phyloP scores from a whole-genome alignment of 2,888 invertebrate species.

The Latrodectus elegans region DNA sequence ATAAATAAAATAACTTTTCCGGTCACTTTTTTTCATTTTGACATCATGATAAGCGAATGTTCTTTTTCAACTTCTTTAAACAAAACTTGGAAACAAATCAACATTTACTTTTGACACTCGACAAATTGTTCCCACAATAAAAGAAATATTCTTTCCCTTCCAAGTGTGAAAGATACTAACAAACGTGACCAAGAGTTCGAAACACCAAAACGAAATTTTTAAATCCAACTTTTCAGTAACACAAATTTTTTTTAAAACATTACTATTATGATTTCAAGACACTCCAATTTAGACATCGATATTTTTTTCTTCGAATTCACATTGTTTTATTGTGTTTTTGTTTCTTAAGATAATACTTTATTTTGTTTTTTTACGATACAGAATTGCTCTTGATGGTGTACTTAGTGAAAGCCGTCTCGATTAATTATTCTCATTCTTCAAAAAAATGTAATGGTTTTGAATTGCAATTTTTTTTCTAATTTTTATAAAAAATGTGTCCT shows the following conservation, averaged over 20 bases:
- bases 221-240: background rate
- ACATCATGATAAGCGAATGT: conserved; percentile 19
- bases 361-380: no score
- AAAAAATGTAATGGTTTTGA: no score
- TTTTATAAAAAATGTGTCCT: no score
- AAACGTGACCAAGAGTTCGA: conserved; percentile 60
- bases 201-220: conserved; percentile 27
- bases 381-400: no score
- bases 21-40: no score
- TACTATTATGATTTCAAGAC: conserved; percentile 13
- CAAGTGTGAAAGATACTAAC: conserved; percentile 50
- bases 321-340: conserved; percentile 1
- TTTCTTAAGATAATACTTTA: background rate
- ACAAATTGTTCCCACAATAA: conserved; percentile 38
- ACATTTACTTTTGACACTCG: conserved; percentile 64
- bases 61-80: conserved; percentile 37
- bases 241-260: conserved; percentile 25
- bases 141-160: conserved; percentile 13
- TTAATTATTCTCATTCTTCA: no score
- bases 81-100: conserved; percentile 64
- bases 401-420: no score
- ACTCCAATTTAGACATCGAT: background rate
- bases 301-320: background rate
- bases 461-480: no score
- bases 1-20: background rate